Conservation (phyloP, 2,888 invertebrate species). For the Catocala sponsa region DNA sequence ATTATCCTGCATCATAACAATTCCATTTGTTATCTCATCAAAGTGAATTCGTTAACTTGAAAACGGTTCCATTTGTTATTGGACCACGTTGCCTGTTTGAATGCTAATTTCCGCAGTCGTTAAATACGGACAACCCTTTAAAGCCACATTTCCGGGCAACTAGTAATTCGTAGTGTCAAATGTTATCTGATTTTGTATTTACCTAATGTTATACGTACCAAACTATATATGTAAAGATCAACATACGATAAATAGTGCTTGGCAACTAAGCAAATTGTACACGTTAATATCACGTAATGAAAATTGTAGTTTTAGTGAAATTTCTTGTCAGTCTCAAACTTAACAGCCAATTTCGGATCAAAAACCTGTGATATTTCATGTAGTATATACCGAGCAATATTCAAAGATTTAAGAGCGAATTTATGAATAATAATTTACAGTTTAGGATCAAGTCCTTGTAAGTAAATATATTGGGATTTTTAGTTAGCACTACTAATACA, state of each 20-base stretch:
- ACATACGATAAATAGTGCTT: neutral
- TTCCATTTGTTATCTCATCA: conserved; percentile 60
- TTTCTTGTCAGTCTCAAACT: no score
- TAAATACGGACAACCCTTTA: conserved; percentile 28
- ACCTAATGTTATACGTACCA: neutral
- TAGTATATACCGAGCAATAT: no score
- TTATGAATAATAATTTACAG: no score
- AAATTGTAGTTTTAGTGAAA: no score
- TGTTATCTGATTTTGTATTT: conserved; percentile 1
- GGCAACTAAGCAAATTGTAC: no score
- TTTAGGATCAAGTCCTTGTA: conserved; percentile 25
- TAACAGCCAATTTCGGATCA: no score
- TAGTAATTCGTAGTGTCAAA: conserved; percentile 1
- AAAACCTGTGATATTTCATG: no score
- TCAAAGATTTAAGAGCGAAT: no score
- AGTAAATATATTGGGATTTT: conserved; percentile 40
- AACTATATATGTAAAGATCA: conserved; percentile 13
- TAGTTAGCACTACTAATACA: conserved; percentile 35
- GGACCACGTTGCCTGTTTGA: conserved; percentile 55
- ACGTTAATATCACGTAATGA: no score
- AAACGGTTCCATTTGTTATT: conserved; percentile 56
- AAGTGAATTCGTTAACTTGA: conserved; percentile 52
- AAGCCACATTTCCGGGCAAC: conserved; percentile 10
- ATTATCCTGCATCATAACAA: conserved; percentile 54
- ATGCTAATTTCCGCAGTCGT: conserved; percentile 52